A percentile compares a stretch with the other conserved stretches of the same genome.
These are phyloP conservation scores for Aculops lycopersici DNA, from an alignment of 1,140 invertebrate genomes.

Conservation along the genomic window DNA sequence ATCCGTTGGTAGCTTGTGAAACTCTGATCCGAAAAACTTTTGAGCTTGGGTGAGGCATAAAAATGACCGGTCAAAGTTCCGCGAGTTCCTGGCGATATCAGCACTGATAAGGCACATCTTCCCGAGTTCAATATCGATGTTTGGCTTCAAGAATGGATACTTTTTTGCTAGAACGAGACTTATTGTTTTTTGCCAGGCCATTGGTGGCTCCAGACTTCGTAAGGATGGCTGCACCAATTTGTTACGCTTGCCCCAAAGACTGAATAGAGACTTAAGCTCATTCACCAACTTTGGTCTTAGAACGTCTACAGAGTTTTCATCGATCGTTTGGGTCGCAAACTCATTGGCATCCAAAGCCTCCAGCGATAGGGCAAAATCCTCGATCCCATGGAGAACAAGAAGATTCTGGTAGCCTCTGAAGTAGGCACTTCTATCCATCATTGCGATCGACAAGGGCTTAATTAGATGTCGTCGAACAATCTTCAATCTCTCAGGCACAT, in stretches of 20 bases:
- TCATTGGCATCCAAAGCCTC: no score
- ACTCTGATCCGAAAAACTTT: not conserved
- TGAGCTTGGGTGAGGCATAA: not conserved
- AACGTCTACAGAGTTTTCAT: no score
- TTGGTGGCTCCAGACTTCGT: not conserved
- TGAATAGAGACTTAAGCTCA: not conserved
- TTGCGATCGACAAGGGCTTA: conserved; percentile 26
- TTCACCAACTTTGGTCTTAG: no score
- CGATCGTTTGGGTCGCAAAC: no score
- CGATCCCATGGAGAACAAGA: conserved; percentile 22
- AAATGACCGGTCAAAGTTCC: not conserved
- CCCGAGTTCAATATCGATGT: not conserved
- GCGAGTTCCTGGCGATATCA: not conserved
- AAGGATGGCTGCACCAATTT: not conserved
- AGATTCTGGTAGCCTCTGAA: conserved; percentile 44
- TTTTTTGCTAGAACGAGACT: not conserved
- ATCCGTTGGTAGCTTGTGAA: not conserved
- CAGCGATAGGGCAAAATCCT: conserved; percentile 7
- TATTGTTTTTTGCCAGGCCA: not conserved
- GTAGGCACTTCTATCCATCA: conserved; percentile 33
- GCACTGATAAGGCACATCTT: not conserved
- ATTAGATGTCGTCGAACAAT: conserved; percentile 19
- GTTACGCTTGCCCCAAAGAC: not conserved
- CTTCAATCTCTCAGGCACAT: conserved; percentile 12
- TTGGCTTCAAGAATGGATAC: not conserved